phyloP scores from a whole-genome alignment of 1,140 invertebrate species.

The Atta colombica region DNA sequence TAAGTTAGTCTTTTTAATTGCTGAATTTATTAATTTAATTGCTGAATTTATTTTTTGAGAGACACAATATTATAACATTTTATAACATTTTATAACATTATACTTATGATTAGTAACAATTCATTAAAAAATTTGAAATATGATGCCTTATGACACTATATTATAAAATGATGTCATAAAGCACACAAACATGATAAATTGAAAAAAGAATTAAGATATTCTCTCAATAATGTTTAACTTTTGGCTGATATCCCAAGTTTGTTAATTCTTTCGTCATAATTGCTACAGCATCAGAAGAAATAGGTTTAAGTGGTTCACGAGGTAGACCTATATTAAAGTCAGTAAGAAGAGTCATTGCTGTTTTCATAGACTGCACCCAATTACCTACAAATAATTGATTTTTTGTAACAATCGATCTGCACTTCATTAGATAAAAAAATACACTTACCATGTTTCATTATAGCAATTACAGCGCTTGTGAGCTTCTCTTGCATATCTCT shows the following conservation, averaged over 20 bases:
- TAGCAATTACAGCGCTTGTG: conserved; percentile 79
- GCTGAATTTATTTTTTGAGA: no score
- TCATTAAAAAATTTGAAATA: no score
- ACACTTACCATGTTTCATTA: conserved; percentile 86
- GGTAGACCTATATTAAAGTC: conserved; percentile 88
- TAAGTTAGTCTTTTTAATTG: no score
- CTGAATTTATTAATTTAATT: no score
- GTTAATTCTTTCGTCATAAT: conserved; percentile 60
- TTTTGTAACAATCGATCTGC: neutral
- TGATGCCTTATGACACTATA: no score
- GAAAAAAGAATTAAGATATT: neutral
- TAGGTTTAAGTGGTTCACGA: conserved; percentile 86
- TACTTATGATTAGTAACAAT: no score
- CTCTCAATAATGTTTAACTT: neutral
- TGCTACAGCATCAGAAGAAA: conserved; percentile 72
- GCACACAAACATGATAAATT: no score
- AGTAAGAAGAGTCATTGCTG: conserved; percentile 88
- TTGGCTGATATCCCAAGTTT: conserved; percentile 32
- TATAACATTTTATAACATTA: no score
- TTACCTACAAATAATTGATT: conserved; percentile 83
- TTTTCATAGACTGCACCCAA: conserved; percentile 91
- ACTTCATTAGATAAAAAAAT: neutral
- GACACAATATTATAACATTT: no score
- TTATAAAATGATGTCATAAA: no score
- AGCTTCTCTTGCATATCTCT: conserved; percentile 85